Conservation (phyloP, 1,140 invertebrate species). For the Aphis craccivora region DNA sequence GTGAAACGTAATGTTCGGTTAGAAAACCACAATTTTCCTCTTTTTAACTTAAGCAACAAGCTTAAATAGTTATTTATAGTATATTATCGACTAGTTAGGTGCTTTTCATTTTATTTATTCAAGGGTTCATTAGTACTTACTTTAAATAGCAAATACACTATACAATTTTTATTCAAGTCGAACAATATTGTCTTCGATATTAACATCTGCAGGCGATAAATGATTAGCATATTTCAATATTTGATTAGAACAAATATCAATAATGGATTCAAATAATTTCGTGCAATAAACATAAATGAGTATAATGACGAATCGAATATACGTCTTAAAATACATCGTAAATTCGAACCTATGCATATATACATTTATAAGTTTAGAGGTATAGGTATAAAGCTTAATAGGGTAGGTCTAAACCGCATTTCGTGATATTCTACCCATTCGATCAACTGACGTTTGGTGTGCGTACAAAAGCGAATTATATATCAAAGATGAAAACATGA, state of each 20-base stretch:
- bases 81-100: too few relatives aligned
- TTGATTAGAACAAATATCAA: neutral
- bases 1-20: neutral
- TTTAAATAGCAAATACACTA: too few relatives aligned
- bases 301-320: neutral
- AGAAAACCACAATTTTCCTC: neutral
- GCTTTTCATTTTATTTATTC: too few relatives aligned
- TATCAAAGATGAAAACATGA: neutral
- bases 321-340: neutral
- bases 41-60: neutral
- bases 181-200: neutral
- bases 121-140: too few relatives aligned
- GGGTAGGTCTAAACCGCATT: neutral
- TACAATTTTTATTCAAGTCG: neutral
- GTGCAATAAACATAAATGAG: neutral
- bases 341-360: neutral
- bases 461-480: neutral
- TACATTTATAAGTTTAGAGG: neutral
- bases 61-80: neutral
- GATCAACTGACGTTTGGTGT: neutral
- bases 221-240: neutral
- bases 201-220: neutral
- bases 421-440: neutral
- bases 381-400: neutral
- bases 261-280: neutral